These are phyloP conservation scores for Catalaphyllia jardinei DNA, from an alignment of 64 coral and sea anemone genomes.

Conservation along the genomic window DNA sequence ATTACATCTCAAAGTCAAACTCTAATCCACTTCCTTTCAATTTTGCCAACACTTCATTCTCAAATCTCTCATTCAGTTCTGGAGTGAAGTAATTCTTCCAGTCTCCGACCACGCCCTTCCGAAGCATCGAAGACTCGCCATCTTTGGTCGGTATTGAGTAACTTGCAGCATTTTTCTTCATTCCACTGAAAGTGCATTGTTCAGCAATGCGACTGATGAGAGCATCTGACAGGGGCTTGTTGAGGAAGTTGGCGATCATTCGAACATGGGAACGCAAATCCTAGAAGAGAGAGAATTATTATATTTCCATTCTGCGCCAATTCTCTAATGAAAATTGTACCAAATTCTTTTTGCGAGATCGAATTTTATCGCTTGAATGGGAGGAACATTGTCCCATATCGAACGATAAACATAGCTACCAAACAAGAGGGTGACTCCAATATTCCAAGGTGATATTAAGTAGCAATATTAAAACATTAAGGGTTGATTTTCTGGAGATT, in stretches of 20 bases:
- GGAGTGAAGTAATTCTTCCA: constrained; percentile 29
- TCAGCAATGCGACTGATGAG: not conserved
- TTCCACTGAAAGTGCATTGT: constrained; percentile 8
- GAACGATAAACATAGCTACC: too few relatives aligned
- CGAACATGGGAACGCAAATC: not conserved
- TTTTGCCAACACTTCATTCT: constrained; percentile 3
- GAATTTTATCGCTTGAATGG: too few relatives aligned
- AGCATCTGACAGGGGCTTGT: not conserved
- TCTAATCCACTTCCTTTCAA: not conserved
- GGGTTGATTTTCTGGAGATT: not conserved
- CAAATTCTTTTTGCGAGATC: not conserved
- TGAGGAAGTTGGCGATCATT: not conserved
- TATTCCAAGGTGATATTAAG: too few relatives aligned
- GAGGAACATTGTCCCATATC: too few relatives aligned
- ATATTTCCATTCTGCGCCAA: not conserved
- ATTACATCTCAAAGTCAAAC: not conserved
- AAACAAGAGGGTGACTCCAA: too few relatives aligned
- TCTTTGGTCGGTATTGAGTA: not conserved
- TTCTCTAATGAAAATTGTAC: not conserved
- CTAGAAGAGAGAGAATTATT: not conserved
- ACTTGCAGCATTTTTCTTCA: constrained; percentile 17
- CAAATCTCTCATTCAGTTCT: constrained; percentile 24
- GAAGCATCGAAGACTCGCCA: not conserved
- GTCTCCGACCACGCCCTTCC: constrained; percentile 33
- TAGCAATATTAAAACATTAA: too few relatives aligned